Conservation (phyloP, 2,113 vertebrate species). For the Trachemys scripta region DNA sequence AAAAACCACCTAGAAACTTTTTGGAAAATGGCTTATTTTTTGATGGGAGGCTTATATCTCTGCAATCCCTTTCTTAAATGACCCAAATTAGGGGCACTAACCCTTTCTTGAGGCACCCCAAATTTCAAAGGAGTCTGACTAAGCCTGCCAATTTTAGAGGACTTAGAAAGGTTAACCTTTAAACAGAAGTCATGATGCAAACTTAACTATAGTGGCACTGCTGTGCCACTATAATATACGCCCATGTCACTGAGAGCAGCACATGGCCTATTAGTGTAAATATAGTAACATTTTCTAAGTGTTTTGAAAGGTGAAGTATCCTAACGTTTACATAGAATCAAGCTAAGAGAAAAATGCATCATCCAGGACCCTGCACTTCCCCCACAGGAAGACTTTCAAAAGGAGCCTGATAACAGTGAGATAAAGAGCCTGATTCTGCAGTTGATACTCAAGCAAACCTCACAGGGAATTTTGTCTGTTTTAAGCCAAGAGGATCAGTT, state of each 20-base stretch:
- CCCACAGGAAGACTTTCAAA: not conserved
- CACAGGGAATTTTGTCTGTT: not conserved
- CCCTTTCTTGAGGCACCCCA: not conserved
- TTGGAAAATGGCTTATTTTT: not conserved
- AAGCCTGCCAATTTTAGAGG: not conserved
- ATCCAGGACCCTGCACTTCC: not conserved
- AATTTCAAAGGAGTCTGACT: not conserved
- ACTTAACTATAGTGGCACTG: not conserved
- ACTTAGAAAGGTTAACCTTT: not conserved
- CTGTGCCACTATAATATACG: not conserved
- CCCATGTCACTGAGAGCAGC: not conserved
- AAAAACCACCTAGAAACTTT: not conserved
- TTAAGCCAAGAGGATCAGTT: not conserved
- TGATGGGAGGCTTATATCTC: not conserved
- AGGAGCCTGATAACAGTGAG: not conserved
- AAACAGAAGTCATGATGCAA: not conserved
- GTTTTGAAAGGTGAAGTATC: not conserved
- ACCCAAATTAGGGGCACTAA: not conserved
- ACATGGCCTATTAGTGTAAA: not conserved
- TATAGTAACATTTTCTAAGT: not conserved
- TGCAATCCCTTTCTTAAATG: not conserved
- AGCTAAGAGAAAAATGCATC: not conserved
- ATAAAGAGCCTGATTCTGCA: not conserved
- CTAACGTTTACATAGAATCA: not conserved
- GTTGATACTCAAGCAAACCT: not conserved